These are phyloP conservation scores for Pasiphila rectangulata DNA, from an alignment of 2,888 invertebrate genomes.

Conservation along the genomic window DNA sequence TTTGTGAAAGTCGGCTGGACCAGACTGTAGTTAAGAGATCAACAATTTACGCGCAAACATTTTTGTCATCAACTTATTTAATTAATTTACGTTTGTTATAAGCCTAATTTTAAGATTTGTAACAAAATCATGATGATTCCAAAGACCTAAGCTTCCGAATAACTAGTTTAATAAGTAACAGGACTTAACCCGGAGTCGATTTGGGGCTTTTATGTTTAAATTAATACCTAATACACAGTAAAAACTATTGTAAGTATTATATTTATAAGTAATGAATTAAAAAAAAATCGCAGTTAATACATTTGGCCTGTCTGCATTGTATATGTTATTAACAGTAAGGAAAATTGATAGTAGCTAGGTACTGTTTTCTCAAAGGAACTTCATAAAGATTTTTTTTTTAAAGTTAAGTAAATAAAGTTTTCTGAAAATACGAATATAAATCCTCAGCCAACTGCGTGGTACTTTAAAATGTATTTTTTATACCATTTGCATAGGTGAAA, in stretches of 20 bases:
- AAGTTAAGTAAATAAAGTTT: too few relatives aligned
- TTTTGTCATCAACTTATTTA: background rate
- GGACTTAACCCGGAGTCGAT: slow-evolving; percentile 8
- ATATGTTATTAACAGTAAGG: too few relatives aligned
- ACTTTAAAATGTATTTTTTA: slow-evolving; percentile 10
- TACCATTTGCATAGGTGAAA: slow-evolving; percentile 22
- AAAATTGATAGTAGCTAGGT: too few relatives aligned
- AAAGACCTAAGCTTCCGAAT: slow-evolving; percentile 18
- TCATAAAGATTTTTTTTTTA: too few relatives aligned
- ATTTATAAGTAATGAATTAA: too few relatives aligned
- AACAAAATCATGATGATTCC: slow-evolving; percentile 19
- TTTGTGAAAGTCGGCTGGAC: background rate
- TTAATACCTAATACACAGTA: too few relatives aligned
- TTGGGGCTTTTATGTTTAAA: background rate
- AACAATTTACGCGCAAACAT: background rate
- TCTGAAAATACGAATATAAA: slow-evolving; percentile 3
- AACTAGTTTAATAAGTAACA: slow-evolving; percentile 2
- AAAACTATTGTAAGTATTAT: too few relatives aligned
- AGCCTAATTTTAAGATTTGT: slow-evolving; percentile 4
- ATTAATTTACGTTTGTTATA: background rate
- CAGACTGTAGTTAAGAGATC: background rate
- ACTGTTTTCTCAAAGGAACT: too few relatives aligned
- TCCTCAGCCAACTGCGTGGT: slow-evolving; percentile 14
- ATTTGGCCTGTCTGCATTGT: too few relatives aligned
- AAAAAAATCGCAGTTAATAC: too few relatives aligned